Evolutionary conservation across 2,113 vertebrate species (phyloP).

Genomic region (Coracopsis vasa): DNA sequence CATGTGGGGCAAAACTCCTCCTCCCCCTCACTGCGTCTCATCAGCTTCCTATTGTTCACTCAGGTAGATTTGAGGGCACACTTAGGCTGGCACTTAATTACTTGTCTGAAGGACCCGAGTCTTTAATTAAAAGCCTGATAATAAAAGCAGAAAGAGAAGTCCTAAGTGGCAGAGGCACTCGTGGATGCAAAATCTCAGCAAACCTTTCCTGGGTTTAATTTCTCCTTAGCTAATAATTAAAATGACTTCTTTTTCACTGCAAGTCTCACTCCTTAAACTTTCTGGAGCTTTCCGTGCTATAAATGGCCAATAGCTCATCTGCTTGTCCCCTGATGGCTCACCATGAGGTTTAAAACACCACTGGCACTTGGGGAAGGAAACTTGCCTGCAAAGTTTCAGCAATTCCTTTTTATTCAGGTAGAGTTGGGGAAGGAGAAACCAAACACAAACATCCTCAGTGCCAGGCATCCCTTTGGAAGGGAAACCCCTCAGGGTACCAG

Average conservation of each 20-base stretch:
- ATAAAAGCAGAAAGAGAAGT: neutral
- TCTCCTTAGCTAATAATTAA: neutral
- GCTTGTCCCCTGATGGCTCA: neutral
- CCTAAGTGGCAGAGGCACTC: neutral
- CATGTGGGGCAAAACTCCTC: neutral
- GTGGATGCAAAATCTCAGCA: neutral
- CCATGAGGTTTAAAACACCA: neutral
- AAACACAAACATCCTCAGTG: neutral
- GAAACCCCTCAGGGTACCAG: neutral
- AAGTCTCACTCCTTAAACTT: neutral
- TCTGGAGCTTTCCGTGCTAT: neutral
- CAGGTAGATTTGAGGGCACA: neutral
- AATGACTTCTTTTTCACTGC: neutral
- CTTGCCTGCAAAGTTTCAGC: neutral
- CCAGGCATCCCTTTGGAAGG: neutral
- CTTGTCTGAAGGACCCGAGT: neutral
- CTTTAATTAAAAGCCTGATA: neutral
- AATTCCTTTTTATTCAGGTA: neutral
- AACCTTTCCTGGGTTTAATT: neutral
- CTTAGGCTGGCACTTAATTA: neutral
- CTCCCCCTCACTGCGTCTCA: neutral
- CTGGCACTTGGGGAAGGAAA: neutral
- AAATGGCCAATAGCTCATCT: neutral
- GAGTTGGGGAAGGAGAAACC: neutral
- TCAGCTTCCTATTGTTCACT: neutral